A percentile compares a stretch with the other conserved stretches of the same genome.
These are phyloP conservation scores for Mesorhabditis belari DNA, from an alignment of 2,888 invertebrate species.

Conservation along the genomic window DNA sequence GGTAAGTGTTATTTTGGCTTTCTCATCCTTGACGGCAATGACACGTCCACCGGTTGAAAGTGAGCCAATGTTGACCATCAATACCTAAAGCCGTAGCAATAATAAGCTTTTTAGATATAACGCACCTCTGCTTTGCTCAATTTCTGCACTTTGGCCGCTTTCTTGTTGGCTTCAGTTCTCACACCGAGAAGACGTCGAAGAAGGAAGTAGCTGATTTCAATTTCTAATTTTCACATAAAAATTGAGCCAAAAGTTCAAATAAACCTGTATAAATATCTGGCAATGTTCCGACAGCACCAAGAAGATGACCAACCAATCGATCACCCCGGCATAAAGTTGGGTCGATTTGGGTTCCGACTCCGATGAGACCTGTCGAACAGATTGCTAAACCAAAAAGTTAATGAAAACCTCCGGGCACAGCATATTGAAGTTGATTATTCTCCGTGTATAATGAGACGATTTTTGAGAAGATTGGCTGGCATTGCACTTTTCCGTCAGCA, in stretches of 20 bases:
- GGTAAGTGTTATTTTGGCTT: conserved; percentile 76
- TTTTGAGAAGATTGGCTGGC: conserved; percentile 87
- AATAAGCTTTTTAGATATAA: not conserved
- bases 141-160: conserved; percentile 72
- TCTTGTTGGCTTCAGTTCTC: conserved; percentile 95
- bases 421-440: conserved; percentile 92
- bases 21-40: conserved; percentile 59
- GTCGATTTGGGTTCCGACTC: conserved; percentile 96
- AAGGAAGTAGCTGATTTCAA: conserved; percentile 95
- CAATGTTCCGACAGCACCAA: conserved; percentile 90
- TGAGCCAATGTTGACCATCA: conserved; percentile 97
- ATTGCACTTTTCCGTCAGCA: conserved; percentile 85
- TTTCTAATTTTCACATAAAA: conserved; percentile 47
- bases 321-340: conserved; percentile 97
- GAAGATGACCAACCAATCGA: conserved; percentile 83
- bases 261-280: conserved; percentile 89
- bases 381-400: conserved; percentile 38
- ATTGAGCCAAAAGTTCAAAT: not conserved
- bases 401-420: conserved; percentile 97
- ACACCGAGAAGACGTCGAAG: conserved; percentile 90
- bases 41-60: conserved; percentile 79
- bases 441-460: conserved; percentile 95
- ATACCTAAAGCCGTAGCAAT: conserved; percentile 56
- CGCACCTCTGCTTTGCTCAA: conserved; percentile 24
- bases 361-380: conserved; percentile 71